Base-by-base conservation (phyloP, 37 sponge, comb jelly and placozoan genomes). In the Bolinopsis microptera region DNA sequence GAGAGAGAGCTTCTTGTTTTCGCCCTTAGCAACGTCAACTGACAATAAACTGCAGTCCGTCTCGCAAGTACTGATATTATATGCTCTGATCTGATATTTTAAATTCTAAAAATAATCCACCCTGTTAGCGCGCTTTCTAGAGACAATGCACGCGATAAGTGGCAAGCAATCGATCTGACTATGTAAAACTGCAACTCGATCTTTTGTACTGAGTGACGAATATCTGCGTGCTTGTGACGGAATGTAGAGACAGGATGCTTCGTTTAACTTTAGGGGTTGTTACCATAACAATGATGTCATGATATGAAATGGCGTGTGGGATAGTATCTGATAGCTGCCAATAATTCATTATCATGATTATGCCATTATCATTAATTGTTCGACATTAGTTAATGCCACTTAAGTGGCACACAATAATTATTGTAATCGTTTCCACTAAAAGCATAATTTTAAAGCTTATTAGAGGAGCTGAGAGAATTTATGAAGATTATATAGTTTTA, bases 21-120 rank as follows among this genome's bases (percentile, higher is more conserved):
- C 74, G 74, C 74, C 74, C 74, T 70, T 70, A 70, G 74, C 74
- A 70, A 70, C 74, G 61, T 48, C 61, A 48, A 48, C 13, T 48
- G 61, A 70, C 74, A 70, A 70, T 70, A 70, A 70, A 70, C 74
- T 70, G 74, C 74, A n/a, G 13, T 48, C 61, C 13, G 13, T 5
- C 5, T 48, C 61, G 61, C 61, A 48, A 48, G 61, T 48, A 48
- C 61, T 48, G 61, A 48, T 48, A 48, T 13, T 48, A 48, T 48
- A 48, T 48, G 61, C 61, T 48, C 61, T 48, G 61, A 13, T 5
- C 5, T 5, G 61, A 48, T 48, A 48, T 5, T 48, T 48, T 48
- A 48, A 48, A 48, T 48, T 48, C 61, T 48, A 48, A 48, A 48
- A 48, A 48, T 48, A 48, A 48, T 48, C 61, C 13, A 13, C 61